A percentile compares a stretch with the other conserved stretches of the same genome.
Evolutionary conservation across 2,888 invertebrate genomes (phyloP).

Genomic region (Thymelicus lineola): DNA sequence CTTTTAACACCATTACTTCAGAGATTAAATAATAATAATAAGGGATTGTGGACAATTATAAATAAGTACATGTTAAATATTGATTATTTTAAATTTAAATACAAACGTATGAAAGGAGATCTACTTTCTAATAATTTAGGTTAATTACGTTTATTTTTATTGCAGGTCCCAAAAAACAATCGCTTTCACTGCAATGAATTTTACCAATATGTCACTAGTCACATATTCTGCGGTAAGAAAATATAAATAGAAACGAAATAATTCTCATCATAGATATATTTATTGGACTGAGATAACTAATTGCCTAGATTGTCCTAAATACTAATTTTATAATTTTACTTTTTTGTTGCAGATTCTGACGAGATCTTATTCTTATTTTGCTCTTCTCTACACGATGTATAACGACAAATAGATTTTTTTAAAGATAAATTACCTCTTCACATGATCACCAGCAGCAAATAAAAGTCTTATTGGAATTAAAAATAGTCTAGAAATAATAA

Average conservation of each 20-base stretch:
- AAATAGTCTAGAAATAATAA: no score
- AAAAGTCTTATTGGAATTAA: no score
- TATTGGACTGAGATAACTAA: no score
- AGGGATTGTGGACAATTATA: not conserved
- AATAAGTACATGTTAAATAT: not conserved
- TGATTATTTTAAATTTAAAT: not conserved
- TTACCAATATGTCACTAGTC: constrained; percentile 72
- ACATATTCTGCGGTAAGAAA: constrained; percentile 73
- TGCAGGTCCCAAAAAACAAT: constrained; percentile 75
- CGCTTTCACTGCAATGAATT: constrained; percentile 78
- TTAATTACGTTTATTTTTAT: constrained; percentile 29
- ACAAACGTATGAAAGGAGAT: constrained; percentile 9
- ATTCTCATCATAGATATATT: no score
- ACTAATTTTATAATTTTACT: constrained; percentile 22
- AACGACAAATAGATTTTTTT: constrained; percentile 56
- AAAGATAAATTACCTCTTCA: not conserved
- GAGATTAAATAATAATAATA: no score
- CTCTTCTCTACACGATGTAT: constrained; percentile 79
- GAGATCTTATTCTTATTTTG: constrained; percentile 77
- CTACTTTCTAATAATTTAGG: constrained; percentile 16
- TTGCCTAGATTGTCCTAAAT: not conserved
- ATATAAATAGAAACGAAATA: not conserved
- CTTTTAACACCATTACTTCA: no score
- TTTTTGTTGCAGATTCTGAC: constrained; percentile 71
- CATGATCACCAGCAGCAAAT: no score